Evolutionary conservation across 2,797 vertebrate species (phyloP).

Genomic region (Anguilla pacifica): DNA sequence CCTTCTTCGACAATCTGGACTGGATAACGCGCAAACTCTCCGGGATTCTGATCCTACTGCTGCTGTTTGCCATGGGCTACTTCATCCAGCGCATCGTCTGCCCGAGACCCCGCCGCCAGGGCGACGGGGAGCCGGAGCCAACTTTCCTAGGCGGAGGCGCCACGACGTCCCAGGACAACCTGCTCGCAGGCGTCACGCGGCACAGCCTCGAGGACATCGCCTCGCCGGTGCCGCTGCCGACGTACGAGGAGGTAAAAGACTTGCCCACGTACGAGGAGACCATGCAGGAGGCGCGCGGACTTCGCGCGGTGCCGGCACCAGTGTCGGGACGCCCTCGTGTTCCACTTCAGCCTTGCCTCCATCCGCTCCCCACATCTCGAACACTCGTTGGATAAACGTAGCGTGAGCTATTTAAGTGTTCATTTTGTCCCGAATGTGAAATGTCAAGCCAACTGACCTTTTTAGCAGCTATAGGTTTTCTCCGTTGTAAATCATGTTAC

Average conservation of each 20-base stretch:
- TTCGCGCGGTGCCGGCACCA: conserved; percentile 43
- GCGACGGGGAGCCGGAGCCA: conserved; percentile 66
- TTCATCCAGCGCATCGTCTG: conserved; percentile 89
- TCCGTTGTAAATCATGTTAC: not conserved
- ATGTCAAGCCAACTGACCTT: not conserved
- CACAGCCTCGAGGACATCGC: conserved; percentile 64
- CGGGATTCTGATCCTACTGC: conserved; percentile 86
- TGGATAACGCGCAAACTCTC: conserved; percentile 91
- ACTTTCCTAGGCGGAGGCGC: conserved; percentile 70
- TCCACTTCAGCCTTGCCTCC: not conserved
- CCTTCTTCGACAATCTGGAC: conserved; percentile 86
- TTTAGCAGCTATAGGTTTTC: not conserved
- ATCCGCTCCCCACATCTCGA: not conserved
- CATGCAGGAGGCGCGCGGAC: conserved; percentile 76
- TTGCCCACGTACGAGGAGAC: conserved; percentile 94
- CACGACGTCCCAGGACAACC: conserved; percentile 85
- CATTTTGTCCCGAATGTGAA: not conserved
- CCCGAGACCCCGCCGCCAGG: conserved; percentile 76
- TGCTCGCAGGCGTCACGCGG: conserved; percentile 77
- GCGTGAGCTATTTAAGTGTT: not conserved
- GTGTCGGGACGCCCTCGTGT: not conserved
- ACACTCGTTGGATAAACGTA: not conserved
- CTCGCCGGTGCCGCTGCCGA: conserved; percentile 79
- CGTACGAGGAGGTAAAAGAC: conserved; percentile 92
- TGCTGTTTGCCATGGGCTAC: conserved; percentile 92